Base-by-base conservation (phyloP, 2,113 vertebrate genomes). In the Peromyscus californicus region DNA sequence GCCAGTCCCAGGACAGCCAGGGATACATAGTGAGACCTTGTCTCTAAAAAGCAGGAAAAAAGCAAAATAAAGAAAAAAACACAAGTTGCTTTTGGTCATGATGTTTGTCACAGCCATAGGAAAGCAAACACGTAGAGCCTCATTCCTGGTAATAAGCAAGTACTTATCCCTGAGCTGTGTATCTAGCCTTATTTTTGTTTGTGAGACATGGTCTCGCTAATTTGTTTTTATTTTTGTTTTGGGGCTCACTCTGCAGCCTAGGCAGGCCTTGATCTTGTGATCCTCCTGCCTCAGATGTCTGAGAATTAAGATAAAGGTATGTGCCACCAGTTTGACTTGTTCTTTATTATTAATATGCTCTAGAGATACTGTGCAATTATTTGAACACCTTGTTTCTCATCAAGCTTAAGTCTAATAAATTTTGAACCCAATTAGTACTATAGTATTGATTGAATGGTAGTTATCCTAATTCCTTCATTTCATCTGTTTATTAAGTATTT, bases 331-430 rank as follows among this genome's bases (percentile, higher is more conserved):
- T 39, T 19, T 48, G 5, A n/a, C 24, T 59, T 74, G 29, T 1
- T 93, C 74, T 96, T 96, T 80, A 42, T 90, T 84, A 93, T 89
- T 94, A 89, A 61, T 95, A 31, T 9, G 67, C 94, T 91, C 7
- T 92, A 24, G 22, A 89, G 42, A 39, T 92, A 74, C 39, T 92
- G 92, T 86, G 61, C 59, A 85, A 42, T 57, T 90, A 48, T 72
- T 16, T 45, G 88, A 42, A 51, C 31, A 78, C 19, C 5, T 4
- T 83, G 11, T 94, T 96, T 96, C 75, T 91, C 54, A 69, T 91
- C 82, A 89, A 51, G 76, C 39, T 79, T 85, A 51, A 90, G 63
- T 39, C 21, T 70, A 48, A 42, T 85, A 57, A 79, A 67, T 90
- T 93, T 97, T 91, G 29, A 8, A 80, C 72, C 59, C 70, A 33